These are phyloP conservation scores for Dicyrtomina minuta DNA, from an alignment of 2,888 invertebrate genomes.

Conservation along the genomic window DNA sequence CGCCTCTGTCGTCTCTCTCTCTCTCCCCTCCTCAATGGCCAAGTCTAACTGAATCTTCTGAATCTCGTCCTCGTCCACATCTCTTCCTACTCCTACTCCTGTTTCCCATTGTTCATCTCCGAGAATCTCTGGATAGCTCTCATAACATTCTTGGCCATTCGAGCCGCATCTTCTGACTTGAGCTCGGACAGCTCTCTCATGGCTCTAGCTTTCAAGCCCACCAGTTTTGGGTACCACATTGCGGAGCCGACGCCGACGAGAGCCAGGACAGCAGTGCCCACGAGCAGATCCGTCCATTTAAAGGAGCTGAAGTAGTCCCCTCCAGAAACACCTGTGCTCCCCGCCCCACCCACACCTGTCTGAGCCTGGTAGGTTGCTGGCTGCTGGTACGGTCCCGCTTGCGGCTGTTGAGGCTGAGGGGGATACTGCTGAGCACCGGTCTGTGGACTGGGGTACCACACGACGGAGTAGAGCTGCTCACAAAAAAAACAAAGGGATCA, in stretches of 20 bases:
- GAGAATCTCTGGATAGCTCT: conserved; percentile 49
- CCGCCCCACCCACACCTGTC: background rate
- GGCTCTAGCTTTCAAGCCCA: conserved; percentile 40
- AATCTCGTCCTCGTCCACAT: background rate
- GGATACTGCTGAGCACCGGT: conserved; percentile 5
- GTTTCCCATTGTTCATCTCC: conserved; percentile 29
- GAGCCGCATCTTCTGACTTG: conserved; percentile 47
- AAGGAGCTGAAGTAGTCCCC: conserved; percentile 20
- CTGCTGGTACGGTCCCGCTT: background rate
- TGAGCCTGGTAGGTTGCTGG: conserved; percentile 11
- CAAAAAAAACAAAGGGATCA: no score
- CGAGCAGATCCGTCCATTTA: conserved; percentile 39
- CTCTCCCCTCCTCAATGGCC: no score
- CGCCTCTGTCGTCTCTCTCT: background rate
- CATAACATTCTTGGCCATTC: conserved; percentile 47
- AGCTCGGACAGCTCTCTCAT: conserved; percentile 48
- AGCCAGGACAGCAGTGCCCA: conserved; percentile 35
- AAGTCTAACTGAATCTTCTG: background rate
- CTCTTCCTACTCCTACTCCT: background rate
- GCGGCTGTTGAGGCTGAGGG: background rate
- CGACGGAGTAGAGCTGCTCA: no score
- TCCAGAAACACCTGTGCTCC: background rate
- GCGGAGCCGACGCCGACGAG: conserved; percentile 39
- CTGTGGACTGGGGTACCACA: background rate
- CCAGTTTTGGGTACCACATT: conserved; percentile 40